Evolutionary conservation across 2,888 invertebrate species (phyloP).

Genomic region (Hyppa rectilinea): DNA sequence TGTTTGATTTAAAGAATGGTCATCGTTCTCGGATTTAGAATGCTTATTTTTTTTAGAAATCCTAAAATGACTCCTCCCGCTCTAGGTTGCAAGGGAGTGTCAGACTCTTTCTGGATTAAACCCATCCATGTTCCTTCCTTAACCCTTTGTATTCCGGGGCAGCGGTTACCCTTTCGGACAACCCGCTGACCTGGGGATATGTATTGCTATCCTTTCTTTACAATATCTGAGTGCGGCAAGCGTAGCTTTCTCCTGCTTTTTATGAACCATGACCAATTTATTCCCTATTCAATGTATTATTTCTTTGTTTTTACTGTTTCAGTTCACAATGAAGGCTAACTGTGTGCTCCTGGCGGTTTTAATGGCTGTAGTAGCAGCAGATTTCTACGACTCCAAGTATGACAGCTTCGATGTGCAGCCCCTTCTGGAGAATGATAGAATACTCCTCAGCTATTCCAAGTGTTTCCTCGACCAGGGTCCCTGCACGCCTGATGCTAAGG

Average conservation of each 20-base stretch:
- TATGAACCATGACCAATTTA: no score
- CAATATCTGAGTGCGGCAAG: background rate
- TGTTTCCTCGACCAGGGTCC: conserved; percentile 92
- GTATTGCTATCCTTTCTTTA: background rate
- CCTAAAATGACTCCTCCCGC: no score
- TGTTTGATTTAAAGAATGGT: background rate
- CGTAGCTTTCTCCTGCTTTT: background rate
- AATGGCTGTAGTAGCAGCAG: conserved; percentile 71
- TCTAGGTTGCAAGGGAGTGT: no score
- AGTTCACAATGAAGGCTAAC: conserved; percentile 65
- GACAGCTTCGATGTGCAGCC: conserved; percentile 93
- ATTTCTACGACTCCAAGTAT: conserved; percentile 92
- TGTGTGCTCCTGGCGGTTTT: conserved; percentile 61
- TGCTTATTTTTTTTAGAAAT: no score
- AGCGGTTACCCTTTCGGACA: no score
- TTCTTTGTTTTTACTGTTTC: conserved; percentile 21
- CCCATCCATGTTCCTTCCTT: no score
- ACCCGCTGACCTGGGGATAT: no score
- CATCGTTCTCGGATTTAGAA: background rate
- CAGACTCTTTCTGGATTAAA: no score
- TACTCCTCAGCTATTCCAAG: conserved; percentile 92
- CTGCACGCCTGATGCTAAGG: conserved; percentile 93
- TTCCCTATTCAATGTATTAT: background rate
- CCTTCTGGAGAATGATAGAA: conserved; percentile 92
- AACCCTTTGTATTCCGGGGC: no score